Base-by-base conservation (phyloP, 1,140 invertebrate species). In the Panulirus ornatus region DNA sequence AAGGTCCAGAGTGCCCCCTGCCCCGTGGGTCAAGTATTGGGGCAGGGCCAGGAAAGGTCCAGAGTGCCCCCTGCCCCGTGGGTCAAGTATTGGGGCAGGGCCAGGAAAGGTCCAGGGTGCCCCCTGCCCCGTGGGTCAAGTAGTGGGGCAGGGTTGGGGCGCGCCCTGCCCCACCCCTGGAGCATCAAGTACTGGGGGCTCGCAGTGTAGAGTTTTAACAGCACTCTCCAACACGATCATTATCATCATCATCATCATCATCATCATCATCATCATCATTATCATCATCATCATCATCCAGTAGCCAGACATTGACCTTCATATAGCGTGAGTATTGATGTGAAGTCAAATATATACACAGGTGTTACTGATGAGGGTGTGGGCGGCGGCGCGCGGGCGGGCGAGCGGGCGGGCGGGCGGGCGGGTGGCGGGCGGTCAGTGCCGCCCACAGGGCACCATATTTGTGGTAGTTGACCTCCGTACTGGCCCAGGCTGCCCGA, bases 151-250 rank as follows among this genome's bases (percentile, higher is more conserved):
- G 47, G 40, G 27, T 14, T 79, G 42, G 63, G 63, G 1, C 42
- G 63, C 83, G 42, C 63, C 63, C 58, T 66, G 63, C 83, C 83
- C 63, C 83, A 63, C 83, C 63, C 83, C 38, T 47, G 66, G 83
- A 44, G 34, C 63, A 71, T 51, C 63, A 70, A 84, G 83, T 84
- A 84, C 83, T 84, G 83, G 63, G 38, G 83, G 63, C 83, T 84
- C 83, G 83, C 83, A 70, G 66, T 73, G 83, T 51, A 84, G 83
- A 84, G 83, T 84, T 84, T 84, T 84, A 44, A 51, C 83, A 84
- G 83, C 83, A 84, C 83, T 84, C 70, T 66, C 58, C 58, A 66
- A 66, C n/a, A 66, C 75, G n/a, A n/a, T n/a, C n/a, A n/a, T n/a
- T n/a, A n/a, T n/a, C n/a, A n/a, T n/a, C n/a, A n/a, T n/a, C n/a